phyloP scores from a whole-genome alignment of 53 echinoderm and acorn worm species.

The Luidia sarsii region DNA sequence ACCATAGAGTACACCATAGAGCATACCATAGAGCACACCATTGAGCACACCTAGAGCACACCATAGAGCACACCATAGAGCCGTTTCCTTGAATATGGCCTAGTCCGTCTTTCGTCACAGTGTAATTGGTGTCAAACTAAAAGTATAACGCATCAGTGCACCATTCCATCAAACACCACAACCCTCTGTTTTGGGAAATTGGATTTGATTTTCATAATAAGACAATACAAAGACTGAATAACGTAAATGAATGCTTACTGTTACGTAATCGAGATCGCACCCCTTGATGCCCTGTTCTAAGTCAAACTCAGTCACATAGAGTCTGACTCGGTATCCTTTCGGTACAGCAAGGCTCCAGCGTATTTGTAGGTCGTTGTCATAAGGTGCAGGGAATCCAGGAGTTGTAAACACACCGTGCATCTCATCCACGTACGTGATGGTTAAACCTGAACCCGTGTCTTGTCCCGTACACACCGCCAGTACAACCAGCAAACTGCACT shows the following conservation, averaged over 20 bases:
- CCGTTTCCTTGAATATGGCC: too few species aligned
- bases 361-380: slow-evolving; percentile 14
- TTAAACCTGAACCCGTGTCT: neutral
- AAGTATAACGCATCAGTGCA: too few species aligned
- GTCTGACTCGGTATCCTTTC: slow-evolving; percentile 19
- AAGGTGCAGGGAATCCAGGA: slow-evolving; percentile 42
- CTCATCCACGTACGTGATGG: too few species aligned
- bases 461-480: neutral
- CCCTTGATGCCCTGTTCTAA: slow-evolving; percentile 21
- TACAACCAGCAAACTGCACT: neutral
- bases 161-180: too few species aligned
- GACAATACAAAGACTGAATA: too few species aligned
- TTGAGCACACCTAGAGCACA: too few species aligned
- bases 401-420: slow-evolving; percentile 36
- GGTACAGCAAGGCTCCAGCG: slow-evolving; percentile 52
- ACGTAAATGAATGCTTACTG: slow-evolving; percentile 55
- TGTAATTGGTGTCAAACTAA: too few species aligned
- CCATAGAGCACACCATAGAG: too few species aligned
- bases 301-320: slow-evolving; percentile 56
- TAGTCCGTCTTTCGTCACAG: too few species aligned
- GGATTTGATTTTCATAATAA: neutral
- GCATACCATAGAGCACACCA: too few species aligned
- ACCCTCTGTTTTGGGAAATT: neutral
- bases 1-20: too few species aligned
- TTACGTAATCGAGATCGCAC: slow-evolving; percentile 54